Percentiles rank a stretch among this genome's conserved stretches.
Conservation (phyloP, 2,888 invertebrate genomes). For the Laothoe populi region DNA sequence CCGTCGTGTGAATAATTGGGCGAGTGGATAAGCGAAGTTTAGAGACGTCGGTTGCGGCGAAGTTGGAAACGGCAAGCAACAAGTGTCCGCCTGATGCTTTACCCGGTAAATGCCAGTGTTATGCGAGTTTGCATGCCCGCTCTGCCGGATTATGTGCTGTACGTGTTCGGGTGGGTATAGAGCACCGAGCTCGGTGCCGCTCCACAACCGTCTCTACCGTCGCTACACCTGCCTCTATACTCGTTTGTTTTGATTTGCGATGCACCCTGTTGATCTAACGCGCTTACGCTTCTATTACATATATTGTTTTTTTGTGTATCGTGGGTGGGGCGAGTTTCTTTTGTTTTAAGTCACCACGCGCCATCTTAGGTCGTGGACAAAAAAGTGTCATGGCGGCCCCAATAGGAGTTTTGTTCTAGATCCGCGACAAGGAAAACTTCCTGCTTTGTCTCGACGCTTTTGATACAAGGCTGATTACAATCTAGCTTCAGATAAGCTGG, state of each 20-base stretch:
- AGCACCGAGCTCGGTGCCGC: conserved; percentile 30
- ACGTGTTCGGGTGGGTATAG: conserved; percentile 39
- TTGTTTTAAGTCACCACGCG: conserved; percentile 78
- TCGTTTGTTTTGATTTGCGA: conserved; percentile 41
- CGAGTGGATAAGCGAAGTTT: conserved; percentile 63
- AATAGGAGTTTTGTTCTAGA: conserved; percentile 57
- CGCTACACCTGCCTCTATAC: conserved; percentile 60
- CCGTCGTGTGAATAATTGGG: conserved; percentile 56
- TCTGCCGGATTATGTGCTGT: conserved; percentile 69
- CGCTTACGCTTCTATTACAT: conserved; percentile 38
- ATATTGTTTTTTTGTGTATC: conserved; percentile 43
- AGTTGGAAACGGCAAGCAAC: conserved; percentile 74
- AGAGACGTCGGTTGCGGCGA: conserved; percentile 54
- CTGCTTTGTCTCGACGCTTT: conserved; percentile 21
- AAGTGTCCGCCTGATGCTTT: conserved; percentile 80
- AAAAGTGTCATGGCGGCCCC: conserved; percentile 81
- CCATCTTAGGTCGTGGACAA: conserved; percentile 80
- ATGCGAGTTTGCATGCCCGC: conserved; percentile 79
- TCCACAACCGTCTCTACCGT: conserved; percentile 30
- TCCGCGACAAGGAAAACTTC: conserved; percentile 32
- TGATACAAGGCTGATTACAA: conserved; percentile 17
- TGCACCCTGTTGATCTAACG: conserved; percentile 44
- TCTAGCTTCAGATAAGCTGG: conserved; percentile 10
- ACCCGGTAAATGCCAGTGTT: conserved; percentile 79
- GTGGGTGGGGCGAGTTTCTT: conserved; percentile 79